Evolutionary conservation across 2,113 vertebrate species (phyloP), one percentile per base, ranked within the genome.

Genomic region (Agapornis roseicollis): DNA sequence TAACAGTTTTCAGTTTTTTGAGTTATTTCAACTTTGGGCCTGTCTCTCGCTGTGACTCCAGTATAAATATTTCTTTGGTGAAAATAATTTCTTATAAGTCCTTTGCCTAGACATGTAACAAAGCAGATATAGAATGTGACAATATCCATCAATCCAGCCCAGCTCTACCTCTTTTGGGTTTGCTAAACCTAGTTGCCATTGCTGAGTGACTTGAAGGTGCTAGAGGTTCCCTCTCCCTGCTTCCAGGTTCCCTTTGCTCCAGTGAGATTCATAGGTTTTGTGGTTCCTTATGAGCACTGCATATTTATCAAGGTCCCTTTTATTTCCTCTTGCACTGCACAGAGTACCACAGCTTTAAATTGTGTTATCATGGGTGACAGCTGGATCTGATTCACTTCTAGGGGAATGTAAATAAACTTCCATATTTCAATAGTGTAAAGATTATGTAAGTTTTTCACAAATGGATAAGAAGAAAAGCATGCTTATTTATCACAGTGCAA

Each of bases 321-420:
- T 65, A 56, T 88, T 94, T 81, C 49, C 19, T 89, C 80, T 68
- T 90, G 35, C 8, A 6, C 81, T 61, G 17, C 77, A 61, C 53
- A 88, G 28, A 35, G 64, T 65, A 60, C 10, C 6, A 10, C 41
- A 74, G 47, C 55, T 68, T 90, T 93, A 89, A 86, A 89, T 89
- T 85, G 33, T 7, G 2, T 46, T 46, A 18, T 46, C 44, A 46
- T 46, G 44, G 44, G 44, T 44, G 44, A 44, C 44, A 44, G 44
- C 37, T 73, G 39, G 37, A 35, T 13, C 31, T 87, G 44, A 95
- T 72, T 84, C 83, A 84, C 1, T 46, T 95, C 63, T 63, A 77
- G 31, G 11, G 11, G 28, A 74, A 42, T 72, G 37, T 80, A 87
- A 96, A 95, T 61, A 79, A 92, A n/a, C 42, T 7, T 70, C 2